Conservation (phyloP, 2,888 invertebrate genomes). For the Sesia apiformis region DNA sequence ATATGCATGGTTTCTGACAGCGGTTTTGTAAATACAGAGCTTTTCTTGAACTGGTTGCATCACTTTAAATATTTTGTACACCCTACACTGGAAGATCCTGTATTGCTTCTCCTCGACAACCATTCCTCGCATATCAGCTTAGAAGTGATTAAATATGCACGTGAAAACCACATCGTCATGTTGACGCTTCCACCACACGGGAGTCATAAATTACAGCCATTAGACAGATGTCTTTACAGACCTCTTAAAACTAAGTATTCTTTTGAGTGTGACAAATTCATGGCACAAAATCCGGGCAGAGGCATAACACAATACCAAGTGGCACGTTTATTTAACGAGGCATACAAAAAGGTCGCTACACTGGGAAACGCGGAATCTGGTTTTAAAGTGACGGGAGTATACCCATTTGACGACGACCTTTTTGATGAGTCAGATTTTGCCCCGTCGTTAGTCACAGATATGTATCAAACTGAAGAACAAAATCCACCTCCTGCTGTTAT, state of each 20-base stretch:
- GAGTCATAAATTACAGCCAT: background rate
- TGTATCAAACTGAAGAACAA: no score
- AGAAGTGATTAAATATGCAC: slow-evolving; percentile 6
- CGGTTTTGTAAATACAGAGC: slow-evolving; percentile 3
- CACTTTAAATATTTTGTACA: slow-evolving; percentile 2
- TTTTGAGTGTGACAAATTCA: slow-evolving; percentile 12
- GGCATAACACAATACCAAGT: slow-evolving; percentile 14
- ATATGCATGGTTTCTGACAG: slow-evolving; percentile 18
- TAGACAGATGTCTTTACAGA: slow-evolving; percentile 13
- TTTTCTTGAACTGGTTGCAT: slow-evolving; percentile 4
- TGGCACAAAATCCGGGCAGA: slow-evolving; percentile 10
- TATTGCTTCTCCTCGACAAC: slow-evolving; percentile 20
- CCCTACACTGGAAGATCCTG: slow-evolving; percentile 8
- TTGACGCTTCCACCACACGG: background rate
- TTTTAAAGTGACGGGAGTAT: slow-evolving; percentile 4
- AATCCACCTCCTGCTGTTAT: no score
- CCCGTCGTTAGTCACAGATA: slow-evolving; percentile 4
- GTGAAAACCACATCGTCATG: background rate
- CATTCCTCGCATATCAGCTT: slow-evolving; percentile 20
- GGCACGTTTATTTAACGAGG: slow-evolving; percentile 17
- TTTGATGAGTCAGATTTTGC: slow-evolving; percentile 2
- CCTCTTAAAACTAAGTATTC: slow-evolving; percentile 11
- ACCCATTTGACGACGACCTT: slow-evolving; percentile 1
- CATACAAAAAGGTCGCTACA: slow-evolving; percentile 18
- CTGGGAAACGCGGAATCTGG: slow-evolving; percentile 7